Evolutionary conservation across 2,797 vertebrate genomes (phyloP).

Genomic region (Acrossocheilus wenchowensis): DNA sequence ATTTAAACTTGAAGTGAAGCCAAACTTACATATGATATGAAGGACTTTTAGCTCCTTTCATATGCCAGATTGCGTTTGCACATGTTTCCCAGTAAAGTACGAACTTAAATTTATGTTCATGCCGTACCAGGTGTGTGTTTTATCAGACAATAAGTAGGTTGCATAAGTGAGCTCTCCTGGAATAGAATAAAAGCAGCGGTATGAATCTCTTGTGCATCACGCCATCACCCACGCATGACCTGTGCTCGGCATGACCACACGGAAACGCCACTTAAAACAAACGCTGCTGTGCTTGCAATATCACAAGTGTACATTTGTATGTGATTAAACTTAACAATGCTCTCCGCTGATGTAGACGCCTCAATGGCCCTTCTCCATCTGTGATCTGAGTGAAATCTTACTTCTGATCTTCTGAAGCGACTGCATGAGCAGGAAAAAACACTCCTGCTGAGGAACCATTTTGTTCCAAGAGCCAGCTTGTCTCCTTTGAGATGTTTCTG

Average conservation of each 20-base stretch:
- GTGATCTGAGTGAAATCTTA: slow-evolving; percentile 33
- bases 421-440: not conserved
- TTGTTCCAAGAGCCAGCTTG: slow-evolving; percentile 10
- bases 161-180: slow-evolving; percentile 51
- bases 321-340: slow-evolving; percentile 35
- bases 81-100: not conserved
- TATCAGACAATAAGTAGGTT: slow-evolving; percentile 41
- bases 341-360: slow-evolving; percentile 4
- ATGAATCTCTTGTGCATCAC: slow-evolving; percentile 34
- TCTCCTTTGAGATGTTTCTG: slow-evolving; percentile 13
- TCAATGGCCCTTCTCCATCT: slow-evolving; percentile 23
- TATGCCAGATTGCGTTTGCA: slow-evolving; percentile 14
- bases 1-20: slow-evolving; percentile 56
- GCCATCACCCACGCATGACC: slow-evolving; percentile 50
- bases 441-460: slow-evolving; percentile 23
- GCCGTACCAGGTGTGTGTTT: slow-evolving; percentile 17
- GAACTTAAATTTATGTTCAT: not conserved
- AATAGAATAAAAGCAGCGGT: slow-evolving; percentile 43
- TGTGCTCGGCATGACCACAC: not conserved
- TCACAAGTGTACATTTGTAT: slow-evolving; percentile 30
- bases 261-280: slow-evolving; percentile 28
- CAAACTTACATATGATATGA: slow-evolving; percentile 43
- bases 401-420: slow-evolving; percentile 33
- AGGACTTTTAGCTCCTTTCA: slow-evolving; percentile 42
- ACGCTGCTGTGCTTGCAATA: slow-evolving; percentile 28